Percentiles rank a stretch among this genome's conserved stretches.
Evolutionary conservation across 2,888 invertebrate species (phyloP).

Genomic region (Julus scandinavius): DNA sequence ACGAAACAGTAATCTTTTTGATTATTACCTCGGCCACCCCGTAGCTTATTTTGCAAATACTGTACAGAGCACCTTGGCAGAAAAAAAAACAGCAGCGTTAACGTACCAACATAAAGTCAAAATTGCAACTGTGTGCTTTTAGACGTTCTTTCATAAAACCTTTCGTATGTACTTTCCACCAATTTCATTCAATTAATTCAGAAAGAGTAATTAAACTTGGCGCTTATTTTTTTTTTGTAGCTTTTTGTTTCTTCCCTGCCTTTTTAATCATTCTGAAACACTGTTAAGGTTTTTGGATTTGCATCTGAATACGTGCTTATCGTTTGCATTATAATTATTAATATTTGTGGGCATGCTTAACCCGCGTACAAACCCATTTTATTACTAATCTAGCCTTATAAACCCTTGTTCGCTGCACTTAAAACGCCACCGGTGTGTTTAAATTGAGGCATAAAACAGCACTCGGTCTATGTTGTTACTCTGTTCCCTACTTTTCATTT

Average conservation of each 20-base stretch:
- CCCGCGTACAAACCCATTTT: not conserved
- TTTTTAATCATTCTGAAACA: conserved; percentile 9
- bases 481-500: not conserved
- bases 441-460: conserved; percentile 35
- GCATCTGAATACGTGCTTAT: conserved; percentile 9
- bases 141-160: not conserved
- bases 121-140: not conserved
- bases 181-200: conserved; percentile 34
- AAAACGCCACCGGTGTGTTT: conserved; percentile 10
- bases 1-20: too few relatives aligned
- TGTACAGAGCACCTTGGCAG: too few relatives aligned
- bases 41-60: not conserved
- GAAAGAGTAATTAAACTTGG: conserved; percentile 11
- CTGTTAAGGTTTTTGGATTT: not conserved
- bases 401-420: conserved; percentile 17
- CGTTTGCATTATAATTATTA: conserved; percentile 8
- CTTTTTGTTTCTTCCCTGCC: not conserved
- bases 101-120: not conserved
- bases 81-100: not conserved
- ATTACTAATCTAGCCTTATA: conserved; percentile 12
- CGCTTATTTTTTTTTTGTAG: not conserved
- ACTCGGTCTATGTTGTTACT: not conserved
- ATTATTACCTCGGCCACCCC: not conserved
- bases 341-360: conserved; percentile 6
- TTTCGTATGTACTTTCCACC: not conserved